These are phyloP conservation scores for Meliscaeva auricollis DNA, from an alignment of 2,888 invertebrate species.

Conservation along the genomic window DNA sequence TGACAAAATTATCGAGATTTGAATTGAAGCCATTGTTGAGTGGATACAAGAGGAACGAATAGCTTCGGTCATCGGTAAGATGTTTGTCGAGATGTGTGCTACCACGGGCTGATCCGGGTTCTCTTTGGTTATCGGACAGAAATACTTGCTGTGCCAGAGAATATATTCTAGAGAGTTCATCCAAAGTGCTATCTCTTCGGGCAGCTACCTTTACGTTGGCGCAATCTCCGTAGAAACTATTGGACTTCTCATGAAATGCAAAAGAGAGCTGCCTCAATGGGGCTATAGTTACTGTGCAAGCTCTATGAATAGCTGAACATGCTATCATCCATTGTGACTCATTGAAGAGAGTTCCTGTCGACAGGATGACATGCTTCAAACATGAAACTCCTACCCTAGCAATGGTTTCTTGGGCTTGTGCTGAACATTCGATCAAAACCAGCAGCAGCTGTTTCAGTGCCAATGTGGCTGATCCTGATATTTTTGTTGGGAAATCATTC, in stretches of 20 bases:
- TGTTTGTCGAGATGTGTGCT: conserved; percentile 82
- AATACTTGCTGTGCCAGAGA: conserved; percentile 96
- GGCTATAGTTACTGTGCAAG: conserved; percentile 93
- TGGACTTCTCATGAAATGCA: conserved; percentile 95
- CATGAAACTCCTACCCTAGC: conserved; percentile 97
- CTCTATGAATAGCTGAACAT: conserved; percentile 92
- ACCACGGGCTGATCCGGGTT: conserved; percentile 78
- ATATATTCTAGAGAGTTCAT: conserved; percentile 93
- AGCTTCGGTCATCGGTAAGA: conserved; percentile 92
- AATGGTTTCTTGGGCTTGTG: conserved; percentile 95
- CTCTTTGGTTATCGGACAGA: conserved; percentile 86
- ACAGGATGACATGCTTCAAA: conserved; percentile 92
- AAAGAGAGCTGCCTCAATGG: conserved; percentile 94
- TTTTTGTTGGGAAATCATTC: conserved; percentile 83
- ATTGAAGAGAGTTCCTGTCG: conserved; percentile 92
- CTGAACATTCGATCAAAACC: conserved; percentile 95
- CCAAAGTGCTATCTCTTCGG: conserved; percentile 92
- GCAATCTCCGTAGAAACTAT: conserved; percentile 96
- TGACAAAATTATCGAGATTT: conserved; percentile 91
- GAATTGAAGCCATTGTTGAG: conserved; percentile 89
- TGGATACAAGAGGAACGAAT: conserved; percentile 94
- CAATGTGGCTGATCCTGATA: conserved; percentile 88
- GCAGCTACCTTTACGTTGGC: conserved; percentile 97
- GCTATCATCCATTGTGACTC: conserved; percentile 94
- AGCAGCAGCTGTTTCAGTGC: conserved; percentile 94